Base-by-base conservation (phyloP, 2,888 invertebrate species). In the Fragum sueziense region DNA sequence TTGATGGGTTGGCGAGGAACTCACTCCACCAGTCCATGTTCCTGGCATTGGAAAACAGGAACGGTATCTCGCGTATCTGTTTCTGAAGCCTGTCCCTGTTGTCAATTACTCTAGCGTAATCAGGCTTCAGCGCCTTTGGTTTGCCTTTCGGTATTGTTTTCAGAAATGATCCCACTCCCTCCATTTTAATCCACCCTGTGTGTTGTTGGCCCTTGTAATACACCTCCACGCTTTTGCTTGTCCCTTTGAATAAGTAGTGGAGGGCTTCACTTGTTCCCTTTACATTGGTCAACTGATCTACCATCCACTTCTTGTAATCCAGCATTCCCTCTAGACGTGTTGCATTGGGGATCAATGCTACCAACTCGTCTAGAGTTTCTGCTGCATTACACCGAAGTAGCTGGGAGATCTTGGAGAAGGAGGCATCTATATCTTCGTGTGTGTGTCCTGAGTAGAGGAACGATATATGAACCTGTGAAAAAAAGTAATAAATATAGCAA, bases 361-460 rank as follows among this genome's bases (percentile, higher is more conserved):
- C 3, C 47, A 47, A 47, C 3, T 47, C 47, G 2, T 57, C 29
- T 22, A 29, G 25, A 57, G n/a, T 57, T 22, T 57, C 59, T 17
- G 59, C 59, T 7, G 11, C 27, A 14, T 25, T 57, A 2, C 11
- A 14, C 11, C n/a, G 25, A 17, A 57, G 25, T 7, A 25, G n/a
- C n/a, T 29, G 4, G 2, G 59, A n/a, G n/a, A 57, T 57, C 25
- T 25, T 57, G 25, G 22, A 22, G 7, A 57, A 57, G 3, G 27
- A n/a, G 2, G 59, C 59, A 22, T 57, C 59, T 7, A 57, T 57
- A 17, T 57, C 59, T 17, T 57, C 59, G 17, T 57, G 59, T 57
- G 59, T 57, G 17, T 57, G 59, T 2, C 59, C 59, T 2, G 59
- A 7, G 29, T 57, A 57, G 22, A 57, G 25, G 29, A 57, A 57